Base-by-base conservation (phyloP, 2,797 vertebrate species). In the Poeciliopsis presidionis region DNA sequence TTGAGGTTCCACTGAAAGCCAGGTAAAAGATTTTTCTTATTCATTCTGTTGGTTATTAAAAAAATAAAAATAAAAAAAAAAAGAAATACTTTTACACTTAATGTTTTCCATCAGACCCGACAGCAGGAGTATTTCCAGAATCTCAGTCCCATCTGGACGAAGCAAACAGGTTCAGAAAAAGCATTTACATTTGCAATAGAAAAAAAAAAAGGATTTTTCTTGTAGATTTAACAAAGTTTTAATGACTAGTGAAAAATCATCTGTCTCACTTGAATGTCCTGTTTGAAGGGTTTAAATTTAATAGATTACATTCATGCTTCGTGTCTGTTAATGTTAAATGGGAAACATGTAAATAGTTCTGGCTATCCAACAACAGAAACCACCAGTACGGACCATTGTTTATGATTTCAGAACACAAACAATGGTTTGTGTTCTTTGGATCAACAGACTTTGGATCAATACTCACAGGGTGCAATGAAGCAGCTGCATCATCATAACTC, bases 381-480 rank as follows among this genome's bases (percentile, higher is more conserved):
- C 63, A 43, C 22, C 65, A 43, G 39, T 12, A 39, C 3, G 36
- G 3, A 18, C 18, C 61, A 16, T 20, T 36, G 30, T 36, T 39
- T 18, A 16, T 20, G 16, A 53, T 53, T 53, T 46, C 43, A 63
- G 12, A 81, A n/a, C 20, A 30, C 30, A 30, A 30, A 30, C 30
- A 30, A 30, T 30, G 30, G 30, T 30, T 30, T 30, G 30, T 30
- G 30, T 30, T 30, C 30, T 30, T 30, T 30, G 30, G 30, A 30
- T 30, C 30, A 30, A 30, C 30, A 30, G 30, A 30, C 30, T 30
- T 3, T 8, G 0, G 73, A 30, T 74, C 53, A 43, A 47, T 88
- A 96, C 96, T 96, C 82, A 96, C 96, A 14, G 88, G 91, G 74
- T 83, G 91, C 39, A 93, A 90, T 41, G 93, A 88, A 36, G 81